phyloP scores from a whole-genome alignment of 2,797 vertebrate species.

The Silurus aristotelis region DNA sequence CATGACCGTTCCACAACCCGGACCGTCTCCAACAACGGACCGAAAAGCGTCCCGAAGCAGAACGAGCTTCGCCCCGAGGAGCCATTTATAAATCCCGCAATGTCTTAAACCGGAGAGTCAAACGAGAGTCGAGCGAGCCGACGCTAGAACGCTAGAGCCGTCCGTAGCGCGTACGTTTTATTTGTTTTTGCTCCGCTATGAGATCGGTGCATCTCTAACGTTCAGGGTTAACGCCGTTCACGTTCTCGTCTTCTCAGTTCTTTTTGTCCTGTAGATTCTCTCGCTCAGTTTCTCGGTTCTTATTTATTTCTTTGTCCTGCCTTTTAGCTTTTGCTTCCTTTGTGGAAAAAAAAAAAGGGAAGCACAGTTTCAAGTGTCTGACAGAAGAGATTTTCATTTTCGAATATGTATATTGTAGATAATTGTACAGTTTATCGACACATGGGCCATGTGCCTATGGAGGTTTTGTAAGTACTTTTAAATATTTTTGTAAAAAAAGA shows the following conservation, averaged over 20 bases:
- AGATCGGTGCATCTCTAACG: background rate
- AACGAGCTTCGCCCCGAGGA: background rate
- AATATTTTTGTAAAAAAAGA: constrained; percentile 78
- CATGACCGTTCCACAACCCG: constrained; percentile 72
- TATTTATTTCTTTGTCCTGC: constrained; percentile 73
- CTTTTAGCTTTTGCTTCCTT: constrained; percentile 21
- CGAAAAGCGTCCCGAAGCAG: constrained; percentile 6
- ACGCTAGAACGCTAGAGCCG: background rate
- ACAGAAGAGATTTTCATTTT: constrained; percentile 64
- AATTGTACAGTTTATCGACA: constrained; percentile 73
- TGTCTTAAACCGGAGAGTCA: constrained; percentile 4
- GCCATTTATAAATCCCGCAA: background rate
- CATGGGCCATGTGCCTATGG: constrained; percentile 78
- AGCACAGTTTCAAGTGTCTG: constrained; percentile 55
- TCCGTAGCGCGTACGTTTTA: background rate
- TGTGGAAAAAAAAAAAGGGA: background rate
- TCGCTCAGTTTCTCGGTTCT: constrained; percentile 52
- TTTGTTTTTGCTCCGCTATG: background rate
- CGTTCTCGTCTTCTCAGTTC: too few relatives aligned
- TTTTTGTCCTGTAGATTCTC: constrained; percentile 1
- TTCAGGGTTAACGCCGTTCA: too few relatives aligned
- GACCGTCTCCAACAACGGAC: constrained; percentile 2
- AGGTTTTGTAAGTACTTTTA: constrained; percentile 85
- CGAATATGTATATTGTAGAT: constrained; percentile 79
- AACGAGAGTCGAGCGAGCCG: background rate